Evolutionary conservation across 2,888 invertebrate species (phyloP).

Genomic region (Masnerella sp.): DNA sequence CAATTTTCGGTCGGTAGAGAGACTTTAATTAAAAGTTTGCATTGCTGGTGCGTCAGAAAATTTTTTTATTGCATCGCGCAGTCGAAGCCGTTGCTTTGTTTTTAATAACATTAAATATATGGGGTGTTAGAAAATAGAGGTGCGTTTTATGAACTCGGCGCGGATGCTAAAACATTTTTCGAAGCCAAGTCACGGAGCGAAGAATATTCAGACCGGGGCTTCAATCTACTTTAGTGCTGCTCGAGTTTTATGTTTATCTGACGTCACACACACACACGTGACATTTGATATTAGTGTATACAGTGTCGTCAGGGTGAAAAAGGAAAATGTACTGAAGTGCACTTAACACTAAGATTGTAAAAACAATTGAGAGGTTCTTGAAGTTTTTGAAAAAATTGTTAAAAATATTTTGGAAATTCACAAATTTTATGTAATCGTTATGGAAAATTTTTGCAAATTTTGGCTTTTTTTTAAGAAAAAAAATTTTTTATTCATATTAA

Average conservation of each 20-base stretch:
- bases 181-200: constrained; percentile 55
- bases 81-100: too few species aligned
- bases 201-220: constrained; percentile 59
- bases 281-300: constrained; percentile 38
- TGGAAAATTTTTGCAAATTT: too few species aligned
- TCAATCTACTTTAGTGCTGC: constrained; percentile 63
- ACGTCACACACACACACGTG: constrained; percentile 29
- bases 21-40: constrained; percentile 20
- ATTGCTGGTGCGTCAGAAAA: neutral
- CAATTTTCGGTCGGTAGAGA: neutral
- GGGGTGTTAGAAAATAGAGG: constrained; percentile 36
- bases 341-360: too few species aligned
- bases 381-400: too few species aligned
- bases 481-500: too few species aligned
- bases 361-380: too few species aligned
- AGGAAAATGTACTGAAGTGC: constrained; percentile 7
- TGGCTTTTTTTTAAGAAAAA: too few species aligned
- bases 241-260: constrained; percentile 52
- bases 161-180: constrained; percentile 43
- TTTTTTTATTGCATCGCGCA: constrained; percentile 21
- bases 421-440: too few species aligned
- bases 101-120: constrained; percentile 43
- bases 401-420: too few species aligned
- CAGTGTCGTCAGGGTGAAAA: constrained; percentile 9
- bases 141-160: constrained; percentile 41